Base-by-base conservation (phyloP, 2,888 invertebrate genomes). In the Pollenia labialis region DNA sequence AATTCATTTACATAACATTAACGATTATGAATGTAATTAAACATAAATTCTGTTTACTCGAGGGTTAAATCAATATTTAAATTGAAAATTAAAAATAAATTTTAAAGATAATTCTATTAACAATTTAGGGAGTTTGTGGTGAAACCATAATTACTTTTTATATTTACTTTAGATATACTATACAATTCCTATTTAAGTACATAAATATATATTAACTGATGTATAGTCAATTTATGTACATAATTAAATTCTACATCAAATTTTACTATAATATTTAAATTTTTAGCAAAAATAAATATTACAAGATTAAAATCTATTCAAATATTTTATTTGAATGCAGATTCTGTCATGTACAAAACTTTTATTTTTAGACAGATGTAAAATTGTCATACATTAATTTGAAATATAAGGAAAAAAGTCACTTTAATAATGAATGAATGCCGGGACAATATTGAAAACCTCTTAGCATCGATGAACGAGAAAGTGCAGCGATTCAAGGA, bases 1-100 rank as follows among this genome's bases (percentile, higher is more conserved):
- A 66, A 66, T 11, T 66, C 23, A 66, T 48, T 64, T 64, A 66
- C 48, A 48, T 48, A 9, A 2, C 46, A 66, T 48, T 48, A 66
- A 68, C 40, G 9, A 32, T 68, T 48, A 50, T 48, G 14, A 32
- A 50, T 68, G 23, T 64, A 46, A 46, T 64, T 64, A 64, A 44
- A 64, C 4, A 46, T 23, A 64, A 64, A 64, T 64, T 44, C 44
- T 64, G 46, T 64, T 14, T 48, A 48, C 12, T 14, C 7, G 4
- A 23, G n/a, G 48, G 12, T 11, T 12, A 48, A 48, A 46, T 48
- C 32, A 23, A 66, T 48, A 48, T 48, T 32, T 68, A 48, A 68
- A 68, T 23, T 46, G 14, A 4, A 18, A 44, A n/a, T 42, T 62
- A 42, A n/a, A 4, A 62, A n/a, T 40, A 14, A 60, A 42, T 14